Evolutionary conservation across 2,888 invertebrate genomes (phyloP).

Genomic region (Chymomyza amoena): DNA sequence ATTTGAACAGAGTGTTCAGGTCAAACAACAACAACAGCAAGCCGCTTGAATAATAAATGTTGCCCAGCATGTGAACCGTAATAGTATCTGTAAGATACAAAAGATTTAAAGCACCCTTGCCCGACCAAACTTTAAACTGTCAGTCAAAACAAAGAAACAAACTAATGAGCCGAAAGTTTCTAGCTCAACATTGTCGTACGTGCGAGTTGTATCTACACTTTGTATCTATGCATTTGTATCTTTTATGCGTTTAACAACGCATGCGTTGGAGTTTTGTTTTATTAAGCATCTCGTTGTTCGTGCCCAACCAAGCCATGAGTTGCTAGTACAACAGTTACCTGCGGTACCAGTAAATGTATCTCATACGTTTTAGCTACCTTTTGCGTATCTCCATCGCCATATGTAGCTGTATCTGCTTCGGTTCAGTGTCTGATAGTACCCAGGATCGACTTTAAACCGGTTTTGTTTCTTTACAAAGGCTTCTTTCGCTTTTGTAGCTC

Average conservation of each 20-base stretch:
- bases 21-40: conserved; percentile 20
- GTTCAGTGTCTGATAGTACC: conserved; percentile 5
- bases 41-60: conserved; percentile 2
- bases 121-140: background rate
- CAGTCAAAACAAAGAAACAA: background rate
- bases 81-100: conserved; percentile 15
- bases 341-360: background rate
- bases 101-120: background rate
- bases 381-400: background rate
- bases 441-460: conserved; percentile 33
- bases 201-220: background rate
- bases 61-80: background rate
- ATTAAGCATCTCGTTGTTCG: background rate
- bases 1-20: background rate
- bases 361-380: background rate
- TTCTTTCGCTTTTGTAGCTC: conserved; percentile 2
- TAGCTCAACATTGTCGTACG: background rate
- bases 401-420: conserved; percentile 17
- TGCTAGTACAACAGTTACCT: background rate
- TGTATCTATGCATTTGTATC: background rate
- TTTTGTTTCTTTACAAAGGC: conserved; percentile 23
- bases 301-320: background rate
- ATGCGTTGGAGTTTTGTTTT: background rate
- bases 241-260: background rate
- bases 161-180: conserved; percentile 23